Evolutionary conservation across 2,797 vertebrate species (phyloP).

Genomic region (Salmo trutta): DNA sequence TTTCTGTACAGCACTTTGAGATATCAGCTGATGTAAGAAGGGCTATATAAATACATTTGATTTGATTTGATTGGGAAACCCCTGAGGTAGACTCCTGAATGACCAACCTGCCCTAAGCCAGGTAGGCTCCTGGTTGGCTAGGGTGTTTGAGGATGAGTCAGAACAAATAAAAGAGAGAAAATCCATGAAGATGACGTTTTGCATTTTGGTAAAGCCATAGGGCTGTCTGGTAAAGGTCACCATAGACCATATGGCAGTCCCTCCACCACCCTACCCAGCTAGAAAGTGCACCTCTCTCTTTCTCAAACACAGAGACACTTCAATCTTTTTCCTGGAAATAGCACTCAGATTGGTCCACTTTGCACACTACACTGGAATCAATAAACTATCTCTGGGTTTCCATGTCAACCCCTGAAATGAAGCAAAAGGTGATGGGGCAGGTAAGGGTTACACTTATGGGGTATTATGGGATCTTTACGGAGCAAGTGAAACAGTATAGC

Average conservation of each 20-base stretch:
- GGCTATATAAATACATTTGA: too few relatives aligned
- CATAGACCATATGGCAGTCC: slow-evolving; percentile 16
- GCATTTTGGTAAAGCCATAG: slow-evolving; percentile 14
- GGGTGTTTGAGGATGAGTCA: slow-evolving; percentile 3
- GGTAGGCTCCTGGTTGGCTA: too few relatives aligned
- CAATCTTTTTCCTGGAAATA: slow-evolving; percentile 49
- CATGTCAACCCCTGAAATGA: slow-evolving; percentile 56
- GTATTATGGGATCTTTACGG: too few relatives aligned
- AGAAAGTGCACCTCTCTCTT: too few relatives aligned
- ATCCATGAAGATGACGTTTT: slow-evolving; percentile 10
- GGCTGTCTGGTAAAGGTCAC: slow-evolving; percentile 45
- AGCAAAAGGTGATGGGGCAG: too few relatives aligned
- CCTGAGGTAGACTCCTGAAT: too few relatives aligned
- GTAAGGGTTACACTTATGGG: not conserved
- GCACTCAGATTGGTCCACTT: slow-evolving; percentile 45
- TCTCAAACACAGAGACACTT: slow-evolving; percentile 16
- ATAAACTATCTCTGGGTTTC: slow-evolving; percentile 59
- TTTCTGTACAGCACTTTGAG: too few relatives aligned
- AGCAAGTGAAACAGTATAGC: too few relatives aligned
- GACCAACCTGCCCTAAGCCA: not conserved
- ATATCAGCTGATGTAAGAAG: too few relatives aligned
- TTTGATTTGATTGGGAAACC: too few relatives aligned
- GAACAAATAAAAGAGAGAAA: slow-evolving; percentile 45
- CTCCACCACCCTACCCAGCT: not conserved
- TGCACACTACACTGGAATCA: slow-evolving; percentile 64